Evolutionary conservation across 1,140 invertebrate species (phyloP).

Genomic region (Diorhabda carinulata): DNA sequence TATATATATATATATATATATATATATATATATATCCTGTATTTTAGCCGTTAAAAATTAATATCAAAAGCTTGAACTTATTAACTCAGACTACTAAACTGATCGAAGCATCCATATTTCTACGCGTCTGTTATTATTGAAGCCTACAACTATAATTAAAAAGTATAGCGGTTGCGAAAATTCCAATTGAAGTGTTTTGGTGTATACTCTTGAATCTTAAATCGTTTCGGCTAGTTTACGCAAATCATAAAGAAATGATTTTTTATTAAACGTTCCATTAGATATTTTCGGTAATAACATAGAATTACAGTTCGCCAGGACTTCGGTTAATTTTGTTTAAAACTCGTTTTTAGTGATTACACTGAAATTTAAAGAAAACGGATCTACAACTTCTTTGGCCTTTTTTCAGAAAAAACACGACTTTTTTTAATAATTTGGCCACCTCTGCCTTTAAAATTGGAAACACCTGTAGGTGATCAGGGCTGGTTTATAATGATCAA

Average conservation of each 20-base stretch:
- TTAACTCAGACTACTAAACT: too few relatives aligned
- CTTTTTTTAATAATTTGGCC: constrained; percentile 15
- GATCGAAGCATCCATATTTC: too few relatives aligned
- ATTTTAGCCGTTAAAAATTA: too few relatives aligned
- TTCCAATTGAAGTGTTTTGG: background rate
- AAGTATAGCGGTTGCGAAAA: background rate
- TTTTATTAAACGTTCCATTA: constrained; percentile 11
- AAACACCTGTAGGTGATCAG: constrained; percentile 15
- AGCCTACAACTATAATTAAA: background rate
- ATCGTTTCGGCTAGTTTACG: constrained; percentile 10
- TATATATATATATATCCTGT: too few relatives aligned
- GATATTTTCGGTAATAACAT: constrained; percentile 12
- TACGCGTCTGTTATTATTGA: too few relatives aligned
- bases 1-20: too few relatives aligned
- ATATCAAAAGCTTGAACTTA: too few relatives aligned
- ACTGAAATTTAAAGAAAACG: constrained; percentile 4
- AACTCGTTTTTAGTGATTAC: constrained; percentile 14
- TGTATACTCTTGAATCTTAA: background rate
- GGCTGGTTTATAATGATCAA: constrained; percentile 8
- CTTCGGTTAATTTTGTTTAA: constrained; percentile 9
- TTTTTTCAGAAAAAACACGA: constrained; percentile 5
- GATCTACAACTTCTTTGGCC: constrained; percentile 1
- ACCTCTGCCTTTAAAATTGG: constrained; percentile 14
- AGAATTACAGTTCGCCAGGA: constrained; percentile 10
- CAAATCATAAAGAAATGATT: constrained; percentile 12